Evolutionary conservation across 2,888 invertebrate species (phyloP).

Genomic region (Eilema caniola): DNA sequence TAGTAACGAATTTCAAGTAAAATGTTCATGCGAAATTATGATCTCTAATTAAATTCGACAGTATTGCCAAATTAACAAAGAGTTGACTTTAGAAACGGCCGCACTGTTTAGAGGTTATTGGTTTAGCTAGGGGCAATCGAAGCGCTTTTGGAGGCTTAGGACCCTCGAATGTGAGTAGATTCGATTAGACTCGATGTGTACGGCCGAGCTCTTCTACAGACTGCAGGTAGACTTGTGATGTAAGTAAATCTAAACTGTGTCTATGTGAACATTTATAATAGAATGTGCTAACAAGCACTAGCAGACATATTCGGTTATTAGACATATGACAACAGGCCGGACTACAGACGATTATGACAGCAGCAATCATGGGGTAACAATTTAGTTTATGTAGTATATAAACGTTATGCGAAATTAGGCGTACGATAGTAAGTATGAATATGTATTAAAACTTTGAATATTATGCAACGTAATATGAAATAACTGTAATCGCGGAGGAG

Average conservation of each 20-base stretch:
- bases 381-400: background rate
- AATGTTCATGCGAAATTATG: background rate
- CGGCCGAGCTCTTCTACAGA: background rate
- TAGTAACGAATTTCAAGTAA: too few species aligned
- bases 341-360: conserved; percentile 4
- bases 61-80: background rate
- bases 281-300: background rate
- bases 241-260: background rate
- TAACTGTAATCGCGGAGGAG: too few species aligned
- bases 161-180: background rate
- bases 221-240: background rate
- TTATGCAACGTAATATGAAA: too few species aligned
- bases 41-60: background rate
- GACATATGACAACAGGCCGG: background rate
- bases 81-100: background rate
- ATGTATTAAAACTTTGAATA: background rate
- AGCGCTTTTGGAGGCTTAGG: background rate
- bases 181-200: background rate
- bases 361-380: background rate
- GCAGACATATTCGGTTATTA: background rate
- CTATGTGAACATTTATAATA: background rate
- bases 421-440: background rate
- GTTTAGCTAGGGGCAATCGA: background rate
- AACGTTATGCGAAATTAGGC: background rate
- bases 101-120: background rate